A percentile compares a stretch with the other conserved stretches of the same genome.
These are phyloP conservation scores for Megaceryle torquata DNA, from an alignment of 2,113 vertebrate genomes.

Conservation along the genomic window DNA sequence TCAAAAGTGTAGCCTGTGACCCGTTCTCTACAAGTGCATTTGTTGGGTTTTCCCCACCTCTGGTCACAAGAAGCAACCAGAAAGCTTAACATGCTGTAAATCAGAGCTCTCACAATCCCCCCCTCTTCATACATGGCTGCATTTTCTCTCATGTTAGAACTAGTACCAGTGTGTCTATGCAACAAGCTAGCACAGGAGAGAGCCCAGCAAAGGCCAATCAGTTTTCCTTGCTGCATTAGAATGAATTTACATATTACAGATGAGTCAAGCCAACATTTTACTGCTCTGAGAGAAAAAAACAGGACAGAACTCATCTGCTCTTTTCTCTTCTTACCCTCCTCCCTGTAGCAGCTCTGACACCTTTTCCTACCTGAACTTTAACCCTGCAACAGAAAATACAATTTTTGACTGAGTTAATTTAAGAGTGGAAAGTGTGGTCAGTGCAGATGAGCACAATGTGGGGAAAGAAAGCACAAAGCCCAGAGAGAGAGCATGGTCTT, in stretches of 20 bases:
- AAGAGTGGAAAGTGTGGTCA: neutral
- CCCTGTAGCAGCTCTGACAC: neutral
- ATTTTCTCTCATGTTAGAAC: neutral
- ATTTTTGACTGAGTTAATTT: neutral
- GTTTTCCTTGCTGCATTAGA: neutral
- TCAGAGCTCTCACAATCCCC: neutral
- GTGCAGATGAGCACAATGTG: neutral
- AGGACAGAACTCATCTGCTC: neutral
- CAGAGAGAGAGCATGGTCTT: neutral
- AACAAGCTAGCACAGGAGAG: neutral
- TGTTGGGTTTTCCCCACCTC: no score
- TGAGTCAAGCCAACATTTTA: neutral
- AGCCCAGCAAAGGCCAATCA: neutral
- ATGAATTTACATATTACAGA: neutral
- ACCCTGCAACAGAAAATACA: accelerated
- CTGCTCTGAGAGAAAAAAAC: neutral
- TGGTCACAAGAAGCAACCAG: neutral
- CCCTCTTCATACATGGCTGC: neutral
- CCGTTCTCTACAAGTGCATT: neutral
- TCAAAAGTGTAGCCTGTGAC: neutral
- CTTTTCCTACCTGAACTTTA: neutral
- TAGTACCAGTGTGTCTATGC: neutral
- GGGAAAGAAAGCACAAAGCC: neutral
- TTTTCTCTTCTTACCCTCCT: neutral
- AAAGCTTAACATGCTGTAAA: accelerated